Conservation (phyloP, 2,797 vertebrate genomes). For the Triplophysa yarkandensis region DNA sequence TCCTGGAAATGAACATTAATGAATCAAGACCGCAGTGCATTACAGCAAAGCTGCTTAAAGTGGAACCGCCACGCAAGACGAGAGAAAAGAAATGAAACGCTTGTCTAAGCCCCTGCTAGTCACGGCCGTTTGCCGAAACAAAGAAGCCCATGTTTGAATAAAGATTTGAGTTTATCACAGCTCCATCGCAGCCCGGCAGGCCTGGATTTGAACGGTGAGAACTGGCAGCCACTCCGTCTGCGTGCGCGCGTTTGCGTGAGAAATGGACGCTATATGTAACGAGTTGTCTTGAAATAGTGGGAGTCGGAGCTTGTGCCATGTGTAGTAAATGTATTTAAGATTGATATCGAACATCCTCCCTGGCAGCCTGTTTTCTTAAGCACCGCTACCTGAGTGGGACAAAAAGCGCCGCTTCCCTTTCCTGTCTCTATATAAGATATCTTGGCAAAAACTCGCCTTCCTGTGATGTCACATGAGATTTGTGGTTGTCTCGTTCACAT, state of each 20-base stretch:
- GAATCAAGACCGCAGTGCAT: constrained; percentile 56
- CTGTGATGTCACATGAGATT: constrained; percentile 54
- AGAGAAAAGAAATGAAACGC: constrained; percentile 65
- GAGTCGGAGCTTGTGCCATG: constrained; percentile 15
- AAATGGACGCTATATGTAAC: not conserved
- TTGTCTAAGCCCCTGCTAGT: constrained; percentile 62
- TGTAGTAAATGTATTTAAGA: constrained; percentile 36
- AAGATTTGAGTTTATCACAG: constrained; percentile 55
- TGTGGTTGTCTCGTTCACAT: constrained; percentile 34
- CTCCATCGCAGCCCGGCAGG: constrained; percentile 24
- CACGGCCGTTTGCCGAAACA: constrained; percentile 66
- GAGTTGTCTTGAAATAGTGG: constrained; percentile 30
- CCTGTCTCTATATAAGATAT: constrained; percentile 39
- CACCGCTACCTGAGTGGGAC: constrained; percentile 39
- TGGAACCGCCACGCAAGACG: constrained; percentile 62
- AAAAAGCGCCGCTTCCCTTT: constrained; percentile 53
- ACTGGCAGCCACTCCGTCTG: constrained; percentile 31
- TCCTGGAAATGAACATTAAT: constrained; percentile 71
- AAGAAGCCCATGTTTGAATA: constrained; percentile 57
- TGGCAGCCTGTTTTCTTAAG: constrained; percentile 49
- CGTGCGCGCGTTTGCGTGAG: constrained; percentile 38
- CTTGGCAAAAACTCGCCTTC: constrained; percentile 46
- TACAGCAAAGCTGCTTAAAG: constrained; percentile 64
- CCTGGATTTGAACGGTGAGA: constrained; percentile 41
- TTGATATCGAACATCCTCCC: constrained; percentile 50